phyloP scores from a whole-genome alignment of 2,797 vertebrate genomes.

The Monodelphis domestica region DNA sequence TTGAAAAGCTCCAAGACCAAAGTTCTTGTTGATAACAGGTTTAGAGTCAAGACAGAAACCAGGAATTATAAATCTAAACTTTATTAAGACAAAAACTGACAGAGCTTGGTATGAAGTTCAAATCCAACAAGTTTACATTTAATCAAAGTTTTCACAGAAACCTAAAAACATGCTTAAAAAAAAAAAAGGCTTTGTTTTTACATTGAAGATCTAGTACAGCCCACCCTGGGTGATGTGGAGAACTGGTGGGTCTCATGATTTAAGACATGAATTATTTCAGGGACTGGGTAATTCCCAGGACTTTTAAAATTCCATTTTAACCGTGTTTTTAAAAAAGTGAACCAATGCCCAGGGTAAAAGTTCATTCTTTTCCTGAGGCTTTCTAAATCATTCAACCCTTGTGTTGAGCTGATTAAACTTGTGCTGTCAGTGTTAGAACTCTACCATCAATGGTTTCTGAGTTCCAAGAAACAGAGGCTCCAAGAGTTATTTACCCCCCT shows the following conservation, averaged over 20 bases:
- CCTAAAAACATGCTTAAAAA: slow-evolving; percentile 87
- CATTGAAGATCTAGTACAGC: slow-evolving; percentile 78
- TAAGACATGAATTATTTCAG: slow-evolving; percentile 77
- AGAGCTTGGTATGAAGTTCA: slow-evolving; percentile 83
- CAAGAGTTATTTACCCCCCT: slow-evolving; percentile 30
- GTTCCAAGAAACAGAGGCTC: slow-evolving; percentile 43
- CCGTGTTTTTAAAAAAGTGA: slow-evolving; percentile 60
- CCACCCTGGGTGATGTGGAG: slow-evolving; percentile 75
- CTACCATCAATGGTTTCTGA: slow-evolving; percentile 58
- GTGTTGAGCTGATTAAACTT: slow-evolving; percentile 64
- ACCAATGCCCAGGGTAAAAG: slow-evolving; percentile 71
- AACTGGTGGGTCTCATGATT: slow-evolving; percentile 68
- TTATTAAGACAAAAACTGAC: slow-evolving; percentile 87
- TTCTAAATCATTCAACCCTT: slow-evolving; percentile 57
- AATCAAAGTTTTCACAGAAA: slow-evolving; percentile 86
- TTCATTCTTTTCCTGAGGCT: slow-evolving; percentile 71
- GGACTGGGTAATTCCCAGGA: slow-evolving; percentile 60
- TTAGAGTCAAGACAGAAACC: slow-evolving; percentile 68
- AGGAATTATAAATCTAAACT: slow-evolving; percentile 89
- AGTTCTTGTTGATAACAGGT: background rate
- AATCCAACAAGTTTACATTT: slow-evolving; percentile 85
- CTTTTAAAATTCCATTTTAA: slow-evolving; percentile 21
- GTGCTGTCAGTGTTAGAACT: slow-evolving; percentile 75
- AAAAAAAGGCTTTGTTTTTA: slow-evolving; percentile 81
- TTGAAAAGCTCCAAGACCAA: background rate